A percentile compares a stretch with the other conserved stretches of the same genome.
These are phyloP conservation scores for Cantharis lateralis DNA, from an alignment of 2,888 invertebrate species.

Conservation along the genomic window DNA sequence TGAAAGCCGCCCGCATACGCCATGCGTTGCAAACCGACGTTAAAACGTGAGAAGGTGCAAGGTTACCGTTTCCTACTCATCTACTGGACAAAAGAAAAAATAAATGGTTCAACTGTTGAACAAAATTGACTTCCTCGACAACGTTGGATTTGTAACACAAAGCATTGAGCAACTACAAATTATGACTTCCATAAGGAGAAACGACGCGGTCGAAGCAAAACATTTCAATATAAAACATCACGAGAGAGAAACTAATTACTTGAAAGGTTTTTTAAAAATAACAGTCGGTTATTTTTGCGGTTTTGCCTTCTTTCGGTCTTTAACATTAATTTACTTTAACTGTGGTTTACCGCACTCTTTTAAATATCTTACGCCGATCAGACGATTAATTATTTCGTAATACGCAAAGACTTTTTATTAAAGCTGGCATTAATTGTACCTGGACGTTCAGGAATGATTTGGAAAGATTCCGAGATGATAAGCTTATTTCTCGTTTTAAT, in stretches of 20 bases:
- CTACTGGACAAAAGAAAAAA: not conserved
- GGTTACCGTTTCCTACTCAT: not conserved
- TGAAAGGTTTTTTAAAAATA: not conserved
- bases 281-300: not conserved
- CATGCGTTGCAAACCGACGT: not conserved
- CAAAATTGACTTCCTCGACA: not conserved
- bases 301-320: not conserved
- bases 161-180: not conserved
- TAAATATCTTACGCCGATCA: not conserved
- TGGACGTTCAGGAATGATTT: not conserved
- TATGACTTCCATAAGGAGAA: not conserved
- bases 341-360: not conserved
- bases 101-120: not conserved
- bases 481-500: not conserved
- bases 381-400: not conserved
- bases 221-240: not conserved
- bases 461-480: not conserved
- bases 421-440: not conserved
- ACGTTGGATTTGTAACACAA: not conserved
- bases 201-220: not conserved
- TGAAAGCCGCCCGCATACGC: not conserved
- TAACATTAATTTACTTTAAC: not conserved
- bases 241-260: slow-evolving; percentile 2
- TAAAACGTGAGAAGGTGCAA: not conserved
- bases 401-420: not conserved